These are phyloP conservation scores for Tragopan temminckii DNA, from an alignment of 2,797 vertebrate genomes.

Conservation along the genomic window DNA sequence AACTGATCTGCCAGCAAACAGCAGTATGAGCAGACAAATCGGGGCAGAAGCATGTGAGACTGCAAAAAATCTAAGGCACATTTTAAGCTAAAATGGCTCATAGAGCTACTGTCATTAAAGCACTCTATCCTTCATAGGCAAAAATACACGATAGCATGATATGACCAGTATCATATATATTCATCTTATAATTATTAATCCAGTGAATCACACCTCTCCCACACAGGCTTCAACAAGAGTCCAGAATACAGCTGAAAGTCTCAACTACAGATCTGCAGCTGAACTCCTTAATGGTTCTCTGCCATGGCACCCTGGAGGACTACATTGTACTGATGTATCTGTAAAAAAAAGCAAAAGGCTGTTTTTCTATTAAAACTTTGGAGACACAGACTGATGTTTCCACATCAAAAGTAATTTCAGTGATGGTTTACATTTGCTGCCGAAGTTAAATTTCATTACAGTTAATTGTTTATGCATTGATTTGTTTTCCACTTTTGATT, in stretches of 20 bases:
- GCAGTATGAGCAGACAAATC: neutral
- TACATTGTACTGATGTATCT: neutral
- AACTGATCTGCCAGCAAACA: neutral
- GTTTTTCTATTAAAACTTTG: neutral
- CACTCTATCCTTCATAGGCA: neutral
- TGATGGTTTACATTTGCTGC: conserved; percentile 4
- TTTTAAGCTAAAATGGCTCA: neutral
- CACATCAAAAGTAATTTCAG: conserved; percentile 2
- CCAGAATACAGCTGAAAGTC: neutral
- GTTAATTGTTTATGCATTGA: neutral
- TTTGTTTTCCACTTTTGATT: conserved; percentile 4
- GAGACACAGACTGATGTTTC: conserved; percentile 25
- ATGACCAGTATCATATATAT: neutral
- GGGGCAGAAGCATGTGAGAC: neutral
- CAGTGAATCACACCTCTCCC: neutral
- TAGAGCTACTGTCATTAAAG: neutral
- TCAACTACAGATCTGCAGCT: neutral
- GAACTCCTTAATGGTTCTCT: neutral
- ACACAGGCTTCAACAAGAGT: neutral
- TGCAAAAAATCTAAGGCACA: neutral
- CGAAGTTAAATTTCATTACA: conserved; percentile 36
- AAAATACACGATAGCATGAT: neutral
- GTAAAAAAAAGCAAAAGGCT: neutral
- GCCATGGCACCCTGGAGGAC: neutral
- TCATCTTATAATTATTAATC: neutral